phyloP scores from a whole-genome alignment of 1,140 invertebrate species.

The Lepidurus packardi region DNA sequence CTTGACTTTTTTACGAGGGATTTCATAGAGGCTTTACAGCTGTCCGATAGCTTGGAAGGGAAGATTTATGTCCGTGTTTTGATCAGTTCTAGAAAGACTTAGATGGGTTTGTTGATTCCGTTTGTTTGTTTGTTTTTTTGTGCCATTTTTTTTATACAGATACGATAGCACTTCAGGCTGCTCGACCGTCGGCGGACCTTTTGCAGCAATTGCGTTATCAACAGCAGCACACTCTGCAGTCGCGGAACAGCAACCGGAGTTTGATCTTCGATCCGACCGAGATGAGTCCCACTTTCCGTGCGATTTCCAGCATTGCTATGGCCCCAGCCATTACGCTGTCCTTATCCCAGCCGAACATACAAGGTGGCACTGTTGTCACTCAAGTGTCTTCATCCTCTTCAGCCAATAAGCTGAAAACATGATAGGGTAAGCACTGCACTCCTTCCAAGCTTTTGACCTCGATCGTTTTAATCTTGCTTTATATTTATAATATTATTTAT shows the following conservation, averaged over 20 bases:
- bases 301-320: not conserved
- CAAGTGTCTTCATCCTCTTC: not conserved
- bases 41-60: too few relatives aligned
- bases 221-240: not conserved
- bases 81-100: not conserved
- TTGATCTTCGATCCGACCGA: not conserved
- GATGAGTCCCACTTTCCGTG: not conserved
- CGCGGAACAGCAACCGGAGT: not conserved
- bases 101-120: not conserved
- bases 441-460: too few relatives aligned
- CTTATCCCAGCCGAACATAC: not conserved
- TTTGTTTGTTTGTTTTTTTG: not conserved
- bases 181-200: not conserved
- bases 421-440: not conserved
- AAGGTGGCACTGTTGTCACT: not conserved
- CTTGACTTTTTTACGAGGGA: too few relatives aligned
- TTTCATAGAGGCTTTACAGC: too few relatives aligned
- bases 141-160: not conserved
- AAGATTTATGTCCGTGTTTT: not conserved
- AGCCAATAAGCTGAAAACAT: not conserved
- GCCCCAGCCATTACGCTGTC: not conserved
- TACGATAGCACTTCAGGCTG: not conserved
- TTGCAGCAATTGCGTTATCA: conserved; percentile 18
- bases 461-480: not conserved
- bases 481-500: too few relatives aligned